Evolutionary conservation across 2,888 invertebrate species (phyloP).

Genomic region (Halocaridina rubra): DNA sequence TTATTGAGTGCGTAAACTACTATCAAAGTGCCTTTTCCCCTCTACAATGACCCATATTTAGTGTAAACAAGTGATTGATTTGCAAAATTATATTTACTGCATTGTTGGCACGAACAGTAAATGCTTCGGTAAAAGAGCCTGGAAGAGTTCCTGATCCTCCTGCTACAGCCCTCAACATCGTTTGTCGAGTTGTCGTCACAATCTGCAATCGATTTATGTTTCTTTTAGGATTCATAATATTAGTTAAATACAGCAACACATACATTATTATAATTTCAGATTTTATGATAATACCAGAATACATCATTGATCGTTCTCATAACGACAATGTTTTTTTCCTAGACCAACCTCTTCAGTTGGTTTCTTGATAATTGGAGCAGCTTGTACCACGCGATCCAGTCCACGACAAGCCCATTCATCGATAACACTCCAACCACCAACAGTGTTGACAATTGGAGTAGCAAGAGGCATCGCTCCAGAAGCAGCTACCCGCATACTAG

Average conservation of each 20-base stretch:
- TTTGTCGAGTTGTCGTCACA: not conserved
- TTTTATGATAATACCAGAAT: too few species aligned
- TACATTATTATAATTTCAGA: too few species aligned
- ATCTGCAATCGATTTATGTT: too few species aligned
- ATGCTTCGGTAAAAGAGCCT: not conserved
- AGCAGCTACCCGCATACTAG: conserved; percentile 20
- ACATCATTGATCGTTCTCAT: not conserved
- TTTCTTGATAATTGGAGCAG: conserved; percentile 26
- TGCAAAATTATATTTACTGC: conserved; percentile 23
- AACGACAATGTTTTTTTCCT: not conserved
- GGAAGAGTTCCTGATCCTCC: conserved; percentile 31
- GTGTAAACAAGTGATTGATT: not conserved
- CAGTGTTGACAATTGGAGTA: conserved; percentile 16
- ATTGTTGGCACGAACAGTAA: conserved; percentile 11
- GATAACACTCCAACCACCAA: conserved; percentile 40
- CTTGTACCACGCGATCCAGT: conserved; percentile 29
- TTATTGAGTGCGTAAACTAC: too few species aligned
- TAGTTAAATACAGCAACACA: too few species aligned
- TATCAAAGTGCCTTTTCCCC: too few species aligned
- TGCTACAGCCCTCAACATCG: conserved; percentile 29
- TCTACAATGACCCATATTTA: too few species aligned
- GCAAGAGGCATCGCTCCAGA: conserved; percentile 37
- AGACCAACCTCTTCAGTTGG: conserved; percentile 22
- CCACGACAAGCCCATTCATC: conserved; percentile 47
- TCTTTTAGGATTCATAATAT: too few species aligned